Base-by-base conservation (phyloP, 2,888 invertebrate species). In the Mayetiola destructor region DNA sequence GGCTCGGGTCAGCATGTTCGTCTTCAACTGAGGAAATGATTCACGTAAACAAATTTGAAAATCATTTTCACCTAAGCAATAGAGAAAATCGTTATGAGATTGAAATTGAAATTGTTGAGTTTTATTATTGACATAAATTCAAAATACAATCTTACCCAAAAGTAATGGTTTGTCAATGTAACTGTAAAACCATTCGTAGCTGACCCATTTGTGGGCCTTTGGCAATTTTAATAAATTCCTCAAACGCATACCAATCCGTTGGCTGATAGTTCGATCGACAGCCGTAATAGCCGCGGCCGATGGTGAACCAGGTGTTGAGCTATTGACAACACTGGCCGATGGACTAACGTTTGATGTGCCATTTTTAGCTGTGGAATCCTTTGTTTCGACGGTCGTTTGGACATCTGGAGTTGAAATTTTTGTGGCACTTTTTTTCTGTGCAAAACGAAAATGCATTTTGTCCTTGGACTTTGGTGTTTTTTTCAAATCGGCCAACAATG, bases 171-270 rank as follows among this genome's bases (percentile, higher is more conserved):
- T 86, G 69, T 99, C 99, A 64, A 99, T 87, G 67, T 95, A 96
- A 63, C 97, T 96, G 73, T 99, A 99, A 74, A 99, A 99, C 85
- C 95, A 99, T 72, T 99, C 99, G 73, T 93, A 97, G 71, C 94
- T 96, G 9, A 97, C 96, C 94, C 96, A 97, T 73, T 93, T 94
- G 69, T 97, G 95, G 4, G 97, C 97, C 75, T 97, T 97, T 1
- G 99, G 97, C 61, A 99, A 74, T 73, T 97, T 97, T 4, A 99
- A 76, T 30, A 99, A 78, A 75, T 99, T 99, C 62, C 92, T 77
- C 59, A 93, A 74, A 61, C 92, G 77, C 75, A 90, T 80, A 2
- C 94, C 94, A 64, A 94, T 89, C 64, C 86, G 81, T 66, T 95
- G 93, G 0, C 93, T 92, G 63, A 87, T 81, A 68, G 85, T 87